These are phyloP conservation scores for Acromyrmex charruanus DNA, from an alignment of 1,140 invertebrate genomes.

Conservation along the genomic window DNA sequence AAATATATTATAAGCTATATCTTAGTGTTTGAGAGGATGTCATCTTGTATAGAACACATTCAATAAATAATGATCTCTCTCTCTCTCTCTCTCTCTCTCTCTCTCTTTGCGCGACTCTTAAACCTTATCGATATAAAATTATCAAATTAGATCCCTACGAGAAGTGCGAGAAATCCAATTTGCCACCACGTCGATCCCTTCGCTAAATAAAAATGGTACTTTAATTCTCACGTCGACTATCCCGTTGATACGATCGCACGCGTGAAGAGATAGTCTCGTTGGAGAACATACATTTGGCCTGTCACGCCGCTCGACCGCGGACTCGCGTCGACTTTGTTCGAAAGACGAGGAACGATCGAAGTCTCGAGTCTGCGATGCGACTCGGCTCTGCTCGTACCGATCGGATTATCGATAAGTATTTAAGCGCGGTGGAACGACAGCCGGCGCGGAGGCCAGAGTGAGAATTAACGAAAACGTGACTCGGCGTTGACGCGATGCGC, in stretches of 20 bases:
- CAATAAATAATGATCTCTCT: background rate
- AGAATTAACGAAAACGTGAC: slow-evolving; percentile 75
- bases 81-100: background rate
- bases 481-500: slow-evolving; percentile 73
- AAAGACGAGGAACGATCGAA: slow-evolving; percentile 3
- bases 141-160: slow-evolving; percentile 30
- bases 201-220: slow-evolving; percentile 22
- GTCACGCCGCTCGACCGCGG: slow-evolving; percentile 29
- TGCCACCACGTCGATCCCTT: background rate
- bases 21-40: too few relatives aligned
- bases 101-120: background rate
- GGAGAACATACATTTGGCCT: slow-evolving; percentile 41
- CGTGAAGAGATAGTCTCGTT: slow-evolving; percentile 11
- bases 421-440: slow-evolving; percentile 54
- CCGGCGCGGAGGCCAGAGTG: slow-evolving; percentile 32
- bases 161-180: slow-evolving; percentile 31
- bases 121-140: slow-evolving; percentile 26
- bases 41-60: too few relatives aligned
- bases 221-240: slow-evolving; percentile 8
- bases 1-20: too few relatives aligned
- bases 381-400: slow-evolving; percentile 44
- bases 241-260: slow-evolving; percentile 13
- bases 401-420: slow-evolving; percentile 65
- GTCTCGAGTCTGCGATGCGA: background rate
- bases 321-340: slow-evolving; percentile 34